Evolutionary conservation across 2,888 invertebrate genomes (phyloP).

Genomic region (Hydraecia micacea): DNA sequence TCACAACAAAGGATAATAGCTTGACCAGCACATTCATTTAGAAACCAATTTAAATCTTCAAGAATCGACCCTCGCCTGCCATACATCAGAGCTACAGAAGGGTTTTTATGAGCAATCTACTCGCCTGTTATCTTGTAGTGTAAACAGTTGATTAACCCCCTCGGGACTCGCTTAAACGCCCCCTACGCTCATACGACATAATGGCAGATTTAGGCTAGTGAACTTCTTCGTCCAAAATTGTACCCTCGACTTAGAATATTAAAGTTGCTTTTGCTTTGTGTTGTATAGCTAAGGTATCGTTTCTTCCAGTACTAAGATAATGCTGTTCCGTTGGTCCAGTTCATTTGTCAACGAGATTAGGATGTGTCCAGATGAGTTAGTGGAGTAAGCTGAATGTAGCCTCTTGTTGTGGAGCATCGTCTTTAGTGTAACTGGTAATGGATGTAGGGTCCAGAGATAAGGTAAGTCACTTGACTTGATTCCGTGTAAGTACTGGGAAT

Average conservation of each 20-base stretch:
- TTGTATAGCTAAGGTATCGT: slow-evolving; percentile 52
- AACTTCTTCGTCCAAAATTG: slow-evolving; percentile 16
- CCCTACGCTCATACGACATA: slow-evolving; percentile 67
- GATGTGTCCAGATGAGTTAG: slow-evolving; percentile 70
- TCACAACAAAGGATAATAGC: slow-evolving; percentile 9
- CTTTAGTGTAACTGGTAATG: slow-evolving; percentile 66
- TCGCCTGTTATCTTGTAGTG: slow-evolving; percentile 66
- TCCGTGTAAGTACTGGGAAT: slow-evolving; percentile 22
- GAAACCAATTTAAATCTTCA: slow-evolving; percentile 48
- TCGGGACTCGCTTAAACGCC: slow-evolving; percentile 64
- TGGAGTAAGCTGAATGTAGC: slow-evolving; percentile 58
- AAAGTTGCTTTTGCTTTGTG: slow-evolving; percentile 42
- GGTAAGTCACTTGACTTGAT: slow-evolving; percentile 50
- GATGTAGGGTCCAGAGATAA: slow-evolving; percentile 62
- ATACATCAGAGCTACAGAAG: slow-evolving; percentile 58
- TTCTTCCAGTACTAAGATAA: slow-evolving; percentile 68
- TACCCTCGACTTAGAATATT: slow-evolving; percentile 14
- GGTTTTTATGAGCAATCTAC: slow-evolving; percentile 69
- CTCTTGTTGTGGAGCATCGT: slow-evolving; percentile 63
- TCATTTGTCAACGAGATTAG: slow-evolving; percentile 74
- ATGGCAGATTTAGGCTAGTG: slow-evolving; percentile 55
- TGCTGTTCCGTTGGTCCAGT: slow-evolving; percentile 69
- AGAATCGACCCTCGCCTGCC: slow-evolving; percentile 24
- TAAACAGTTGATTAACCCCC: slow-evolving; percentile 71
- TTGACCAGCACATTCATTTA: slow-evolving; percentile 32